Base-by-base conservation (phyloP, 2,797 vertebrate species). In the Tragelaphus oryx region DNA sequence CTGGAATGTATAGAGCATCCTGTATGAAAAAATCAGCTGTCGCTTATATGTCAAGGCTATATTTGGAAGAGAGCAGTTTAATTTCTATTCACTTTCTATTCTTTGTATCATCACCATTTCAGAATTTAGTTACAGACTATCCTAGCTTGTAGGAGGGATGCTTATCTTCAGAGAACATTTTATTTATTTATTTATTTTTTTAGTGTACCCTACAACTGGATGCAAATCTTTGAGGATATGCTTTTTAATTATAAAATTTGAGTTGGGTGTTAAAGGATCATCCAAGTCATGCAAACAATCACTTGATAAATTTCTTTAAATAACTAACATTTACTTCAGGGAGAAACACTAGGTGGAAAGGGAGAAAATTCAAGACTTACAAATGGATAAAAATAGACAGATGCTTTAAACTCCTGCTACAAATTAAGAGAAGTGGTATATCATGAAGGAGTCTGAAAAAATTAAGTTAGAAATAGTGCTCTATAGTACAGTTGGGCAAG, bases 241-340 rank as follows among this genome's bases (percentile, higher is more conserved):
- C 57, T 65, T 94, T 93, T 81, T 52, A 97, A 87, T 87, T 68
- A 76, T 22, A 65, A 94, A 96, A 83, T 28, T 89, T 96, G 80
- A 96, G 13, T 71, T 95, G 76, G 41, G 3, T 82, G 12, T 81
- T 87, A 50, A 88, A 41, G 68, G 89, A 54, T 90, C 89, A 68
- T 71, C 48, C 30, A 84, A 94, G 16, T 22, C 79, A 75, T 76
- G 68, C 16, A 50, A 95, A 80, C 44, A 86, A 50, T 14, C 78
- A 6, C 22, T 90, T 90, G 37, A 62, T 93, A 75, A 74, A 90
- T 89, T 88, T 57, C 44, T 94, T 82, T 55, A 94, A 95, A 50
- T 60, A 91, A 46, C 30, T 87, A 84, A 48, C 4, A 91, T 74
- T 91, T 76, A 86, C 59, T 81, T 95, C 76, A 75, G 80, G 52